These are phyloP conservation scores for Pygoscelis antarcticus DNA, from an alignment of 2,113 vertebrate species.

Conservation along the genomic window DNA sequence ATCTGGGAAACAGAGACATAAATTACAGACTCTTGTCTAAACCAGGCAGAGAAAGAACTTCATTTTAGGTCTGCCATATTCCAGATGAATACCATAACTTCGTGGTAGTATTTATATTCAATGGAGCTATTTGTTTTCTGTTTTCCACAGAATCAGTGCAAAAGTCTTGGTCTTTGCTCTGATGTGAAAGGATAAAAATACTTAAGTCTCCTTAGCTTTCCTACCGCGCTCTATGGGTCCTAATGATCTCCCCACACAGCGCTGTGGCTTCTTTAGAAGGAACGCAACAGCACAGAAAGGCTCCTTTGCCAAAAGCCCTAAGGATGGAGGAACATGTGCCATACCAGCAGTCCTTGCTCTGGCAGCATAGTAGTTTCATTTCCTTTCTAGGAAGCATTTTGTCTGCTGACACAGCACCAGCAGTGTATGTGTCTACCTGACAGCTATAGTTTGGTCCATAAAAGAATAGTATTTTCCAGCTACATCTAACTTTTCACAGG, in stretches of 20 bases:
- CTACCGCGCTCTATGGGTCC: neutral
- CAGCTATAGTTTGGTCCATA: neutral
- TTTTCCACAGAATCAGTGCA: neutral
- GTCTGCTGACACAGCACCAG: neutral
- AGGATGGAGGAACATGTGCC: neutral
- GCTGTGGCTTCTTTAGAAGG: neutral
- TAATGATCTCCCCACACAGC: neutral
- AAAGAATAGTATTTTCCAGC: neutral
- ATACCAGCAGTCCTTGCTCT: neutral
- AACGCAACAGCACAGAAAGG: neutral
- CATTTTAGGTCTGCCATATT: neutral
- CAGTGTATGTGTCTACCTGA: neutral
- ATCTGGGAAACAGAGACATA: neutral
- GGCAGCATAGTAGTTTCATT: neutral
- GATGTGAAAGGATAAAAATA: neutral
- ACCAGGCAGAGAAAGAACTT: neutral
- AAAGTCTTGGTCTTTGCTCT: neutral
- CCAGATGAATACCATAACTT: neutral
- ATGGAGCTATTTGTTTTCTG: accelerated
- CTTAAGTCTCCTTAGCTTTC: neutral
- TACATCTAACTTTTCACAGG: neutral
- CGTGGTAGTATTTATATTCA: neutral
- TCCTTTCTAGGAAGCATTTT: neutral
- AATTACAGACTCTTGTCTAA: neutral
- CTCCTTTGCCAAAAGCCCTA: neutral